Conservation (phyloP, 2,113 vertebrate genomes). For the Pangasianodon gigas region DNA sequence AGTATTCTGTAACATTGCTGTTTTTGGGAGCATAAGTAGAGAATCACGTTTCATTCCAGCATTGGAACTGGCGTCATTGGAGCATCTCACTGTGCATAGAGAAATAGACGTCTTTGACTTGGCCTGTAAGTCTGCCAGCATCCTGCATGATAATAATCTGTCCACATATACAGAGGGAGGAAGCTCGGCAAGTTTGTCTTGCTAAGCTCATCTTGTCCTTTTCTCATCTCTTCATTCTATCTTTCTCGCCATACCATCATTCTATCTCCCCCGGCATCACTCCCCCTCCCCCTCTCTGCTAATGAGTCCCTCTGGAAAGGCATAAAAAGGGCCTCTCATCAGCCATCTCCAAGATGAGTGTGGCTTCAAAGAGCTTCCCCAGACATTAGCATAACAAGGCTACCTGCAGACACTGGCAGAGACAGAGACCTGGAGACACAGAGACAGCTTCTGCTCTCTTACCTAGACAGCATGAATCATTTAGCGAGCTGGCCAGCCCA, state of each 20-base stretch:
- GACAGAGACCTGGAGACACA: constrained; percentile 44
- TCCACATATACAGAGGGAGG: constrained; percentile 27
- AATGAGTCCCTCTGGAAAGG: constrained; percentile 59
- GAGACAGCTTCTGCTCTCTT: constrained; percentile 47
- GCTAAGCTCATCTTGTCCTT: constrained; percentile 1
- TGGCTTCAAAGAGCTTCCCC: constrained; percentile 55
- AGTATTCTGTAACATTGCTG: constrained; percentile 45
- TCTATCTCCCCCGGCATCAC: constrained; percentile 26
- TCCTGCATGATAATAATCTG: constrained; percentile 48
- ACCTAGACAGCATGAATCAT: constrained; percentile 58
- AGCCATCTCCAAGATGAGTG: constrained; percentile 55
- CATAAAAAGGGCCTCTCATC: constrained; percentile 58
- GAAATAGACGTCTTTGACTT: constrained; percentile 48
- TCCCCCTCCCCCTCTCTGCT: constrained; percentile 20
- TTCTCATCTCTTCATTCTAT: constrained; percentile 12
- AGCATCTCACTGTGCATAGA: constrained; percentile 36
- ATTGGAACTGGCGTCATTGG: constrained; percentile 39
- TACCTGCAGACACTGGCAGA: constrained; percentile 56
- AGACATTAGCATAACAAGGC: constrained; percentile 59
- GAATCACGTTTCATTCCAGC: constrained; percentile 48
- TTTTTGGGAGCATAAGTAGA: constrained; percentile 46
- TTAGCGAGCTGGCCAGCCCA: constrained; percentile 40
- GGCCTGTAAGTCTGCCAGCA: constrained; percentile 40
- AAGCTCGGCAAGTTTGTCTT: constrained; percentile 8
- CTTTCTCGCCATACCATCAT: constrained; percentile 28